Evolutionary conservation across 2,113 vertebrate genomes (phyloP).

Genomic region (Oncorhynchus nerka): DNA sequence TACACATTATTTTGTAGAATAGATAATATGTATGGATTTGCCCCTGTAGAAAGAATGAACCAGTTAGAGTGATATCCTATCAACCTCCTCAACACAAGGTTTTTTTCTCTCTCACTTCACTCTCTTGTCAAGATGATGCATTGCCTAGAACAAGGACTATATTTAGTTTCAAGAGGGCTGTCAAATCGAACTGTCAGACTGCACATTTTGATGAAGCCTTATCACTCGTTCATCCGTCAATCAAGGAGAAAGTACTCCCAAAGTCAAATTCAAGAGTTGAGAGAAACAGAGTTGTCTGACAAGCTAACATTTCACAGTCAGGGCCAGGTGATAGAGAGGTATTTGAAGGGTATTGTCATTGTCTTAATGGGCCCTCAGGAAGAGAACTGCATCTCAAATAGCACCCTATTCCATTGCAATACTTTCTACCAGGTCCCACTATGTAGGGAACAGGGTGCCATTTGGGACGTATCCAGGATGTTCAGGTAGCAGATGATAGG

Average conservation of each 20-base stretch:
- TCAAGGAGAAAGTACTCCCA: conserved; percentile 63
- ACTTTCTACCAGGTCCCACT: neutral
- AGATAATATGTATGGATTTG: too few relatives aligned
- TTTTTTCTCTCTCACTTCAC: conserved; percentile 12
- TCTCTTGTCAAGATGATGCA: conserved; percentile 67
- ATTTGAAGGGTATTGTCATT: conserved; percentile 27
- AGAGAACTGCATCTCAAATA: neutral
- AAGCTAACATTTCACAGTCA: conserved; percentile 47
- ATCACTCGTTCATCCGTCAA: conserved; percentile 66
- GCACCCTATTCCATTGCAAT: neutral
- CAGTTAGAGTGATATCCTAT: neutral
- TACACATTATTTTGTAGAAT: too few relatives aligned
- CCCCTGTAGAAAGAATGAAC: too few relatives aligned
- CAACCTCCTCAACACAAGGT: conserved; percentile 16
- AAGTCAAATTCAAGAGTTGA: conserved; percentile 63
- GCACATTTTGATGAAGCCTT: conserved; percentile 68
- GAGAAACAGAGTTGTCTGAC: conserved; percentile 53
- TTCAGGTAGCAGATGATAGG: neutral
- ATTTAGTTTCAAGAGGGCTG: conserved; percentile 71
- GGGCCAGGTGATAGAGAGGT: conserved; percentile 11
- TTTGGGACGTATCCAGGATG: neutral
- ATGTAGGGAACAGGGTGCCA: neutral
- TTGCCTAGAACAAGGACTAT: conserved; percentile 66
- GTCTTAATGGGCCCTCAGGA: neutral
- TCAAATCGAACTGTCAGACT: conserved; percentile 70